Evolutionary conservation across 2,113 vertebrate species (phyloP), one percentile per base, ranked within the genome.

Genomic region (Epinephelus moara): DNA sequence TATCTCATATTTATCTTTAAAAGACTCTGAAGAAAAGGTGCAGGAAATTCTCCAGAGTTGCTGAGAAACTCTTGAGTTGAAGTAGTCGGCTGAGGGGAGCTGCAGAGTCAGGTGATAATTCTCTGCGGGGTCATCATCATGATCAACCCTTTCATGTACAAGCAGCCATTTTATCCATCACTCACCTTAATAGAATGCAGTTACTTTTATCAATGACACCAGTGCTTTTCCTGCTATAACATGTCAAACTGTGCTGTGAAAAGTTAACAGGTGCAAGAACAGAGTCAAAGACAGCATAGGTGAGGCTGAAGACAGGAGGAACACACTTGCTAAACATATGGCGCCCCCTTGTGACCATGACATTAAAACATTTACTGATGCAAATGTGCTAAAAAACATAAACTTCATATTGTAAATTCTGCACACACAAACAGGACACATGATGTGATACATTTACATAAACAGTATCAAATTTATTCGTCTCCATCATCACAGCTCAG

Each of bases 381-480:
- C 2, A 78, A 11, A 75, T 23, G 3, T 53, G 73, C 40, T 19
- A 23, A 5, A 17, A 8, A 30, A 27, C 18, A 13, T 4, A 2
- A 59, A 23, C 18, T 23, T n/a, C 12, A 15, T 33, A 40, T 8
- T 49, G 19, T 4, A 67, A 71, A 64, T 8, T 40, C 1, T 61
- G 17, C 4, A 8, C 9, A 66, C 33, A 78, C 14, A 73, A 77
- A 80, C n/a, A 62, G 15, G 21, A 83, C 61, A 42, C 53, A 52
- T 15, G 15, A 73, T 9, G 18, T 60, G 27, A 62, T 8, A 8
- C 25, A 30, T 81, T 57, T 17, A 77, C 73, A 84, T 52, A 50
- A 88, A 85, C 37, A 21, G 40, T 27, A 66, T 80, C 17, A 59
- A 6, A 76, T 91, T 90, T 88, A 91, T 90, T 93, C 33, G 9